A percentile compares a stretch with the other conserved stretches of the same genome.
Conservation (phyloP, 2,113 vertebrate genomes). For the Arizona elegans region DNA sequence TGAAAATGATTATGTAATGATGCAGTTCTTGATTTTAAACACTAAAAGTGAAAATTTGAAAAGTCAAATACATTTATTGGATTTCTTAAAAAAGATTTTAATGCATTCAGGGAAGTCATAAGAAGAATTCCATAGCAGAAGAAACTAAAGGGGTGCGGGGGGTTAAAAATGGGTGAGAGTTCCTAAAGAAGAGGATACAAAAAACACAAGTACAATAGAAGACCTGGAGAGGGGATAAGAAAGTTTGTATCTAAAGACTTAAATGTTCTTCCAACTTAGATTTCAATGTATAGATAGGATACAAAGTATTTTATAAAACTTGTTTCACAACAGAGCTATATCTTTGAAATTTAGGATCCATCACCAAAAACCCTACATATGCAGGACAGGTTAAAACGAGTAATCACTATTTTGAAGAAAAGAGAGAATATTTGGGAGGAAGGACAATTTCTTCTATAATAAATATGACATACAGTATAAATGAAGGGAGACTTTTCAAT, state of each 20-base stretch:
- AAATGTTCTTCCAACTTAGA: neutral
- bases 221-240: neutral
- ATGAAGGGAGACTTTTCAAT: neutral
- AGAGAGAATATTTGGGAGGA: neutral
- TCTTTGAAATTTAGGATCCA: neutral
- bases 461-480: neutral
- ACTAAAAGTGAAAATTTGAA: neutral
- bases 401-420: no score
- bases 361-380: neutral
- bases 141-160: neutral
- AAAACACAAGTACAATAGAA: neutral
- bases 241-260: neutral
- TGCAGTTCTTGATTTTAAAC: neutral
- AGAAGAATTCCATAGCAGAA: neutral
- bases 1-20: neutral
- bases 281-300: neutral
- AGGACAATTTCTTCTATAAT: neutral
- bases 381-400: neutral
- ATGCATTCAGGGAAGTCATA: neutral
- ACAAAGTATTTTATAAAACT: neutral
- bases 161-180: neutral
- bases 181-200: neutral
- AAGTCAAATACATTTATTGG: neutral
- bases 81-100: neutral
- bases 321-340: neutral